These are phyloP conservation scores for Tragulus kanchil DNA, from an alignment of 2,113 vertebrate species.

Conservation along the genomic window DNA sequence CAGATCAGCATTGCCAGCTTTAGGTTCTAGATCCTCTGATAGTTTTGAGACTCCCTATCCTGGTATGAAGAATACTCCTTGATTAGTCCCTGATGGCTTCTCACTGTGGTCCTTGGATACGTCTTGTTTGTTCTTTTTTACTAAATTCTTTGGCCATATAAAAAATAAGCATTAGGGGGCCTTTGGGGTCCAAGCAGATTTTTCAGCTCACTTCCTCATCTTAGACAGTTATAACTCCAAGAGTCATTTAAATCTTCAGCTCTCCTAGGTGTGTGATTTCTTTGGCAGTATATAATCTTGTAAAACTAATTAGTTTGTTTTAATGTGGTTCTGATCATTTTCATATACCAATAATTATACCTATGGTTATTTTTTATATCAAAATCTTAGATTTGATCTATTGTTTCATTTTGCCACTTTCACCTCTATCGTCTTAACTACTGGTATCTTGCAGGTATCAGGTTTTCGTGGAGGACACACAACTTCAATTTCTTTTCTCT, in stretches of 20 bases:
- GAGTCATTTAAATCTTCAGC: background rate
- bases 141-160: background rate
- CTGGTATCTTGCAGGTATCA: background rate
- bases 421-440: background rate
- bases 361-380: background rate
- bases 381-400: background rate
- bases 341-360: background rate
- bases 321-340: background rate
- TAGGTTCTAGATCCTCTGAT: background rate
- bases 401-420: background rate
- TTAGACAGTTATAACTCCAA: background rate
- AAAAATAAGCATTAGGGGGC: background rate
- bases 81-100: background rate
- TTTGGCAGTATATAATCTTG: background rate
- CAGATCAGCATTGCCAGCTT: background rate
- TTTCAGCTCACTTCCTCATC: background rate
- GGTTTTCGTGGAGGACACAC: background rate
- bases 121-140: background rate
- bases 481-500: conserved; percentile 5
- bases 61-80: background rate
- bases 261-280: background rate
- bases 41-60: background rate
- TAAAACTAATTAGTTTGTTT: background rate
- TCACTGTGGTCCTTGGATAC: background rate
- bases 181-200: background rate